phyloP scores from a whole-genome alignment of 2,797 vertebrate species.

The Oryzias dopingdopingensis region DNA sequence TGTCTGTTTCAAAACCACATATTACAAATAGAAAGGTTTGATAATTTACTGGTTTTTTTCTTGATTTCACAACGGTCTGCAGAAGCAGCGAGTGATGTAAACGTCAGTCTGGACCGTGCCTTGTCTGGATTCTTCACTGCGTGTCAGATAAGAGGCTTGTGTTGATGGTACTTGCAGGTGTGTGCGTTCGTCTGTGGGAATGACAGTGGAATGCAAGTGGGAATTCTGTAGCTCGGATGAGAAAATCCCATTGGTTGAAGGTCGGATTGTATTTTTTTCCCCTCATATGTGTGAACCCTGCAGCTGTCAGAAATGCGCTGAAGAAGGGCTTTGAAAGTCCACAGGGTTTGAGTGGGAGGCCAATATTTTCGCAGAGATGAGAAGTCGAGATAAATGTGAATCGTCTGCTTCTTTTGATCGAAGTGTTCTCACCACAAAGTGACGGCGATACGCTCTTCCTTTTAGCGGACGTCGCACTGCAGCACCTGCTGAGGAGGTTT shows the following conservation, averaged over 20 bases:
- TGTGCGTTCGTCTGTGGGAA: slow-evolving; percentile 20
- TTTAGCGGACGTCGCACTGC: too few species aligned
- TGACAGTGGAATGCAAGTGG: slow-evolving; percentile 34
- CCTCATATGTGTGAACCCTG: slow-evolving; percentile 2
- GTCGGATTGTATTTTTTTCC: not conserved
- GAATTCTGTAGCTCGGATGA: slow-evolving; percentile 44
- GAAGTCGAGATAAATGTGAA: too few species aligned
- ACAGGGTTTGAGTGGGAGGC: not conserved
- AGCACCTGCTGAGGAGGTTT: slow-evolving; percentile 13
- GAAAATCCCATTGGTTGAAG: slow-evolving; percentile 36
- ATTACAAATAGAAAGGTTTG: not conserved
- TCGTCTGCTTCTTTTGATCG: not conserved
- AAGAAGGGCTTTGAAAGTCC: slow-evolving; percentile 3
- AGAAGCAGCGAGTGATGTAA: not conserved
- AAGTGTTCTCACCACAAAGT: not conserved
- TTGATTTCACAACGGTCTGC: not conserved
- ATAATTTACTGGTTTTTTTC: not conserved
- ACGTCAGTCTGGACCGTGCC: not conserved
- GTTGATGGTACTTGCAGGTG: slow-evolving; percentile 40
- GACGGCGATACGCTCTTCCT: not conserved
- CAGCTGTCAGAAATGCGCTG: not conserved
- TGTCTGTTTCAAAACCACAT: not conserved
- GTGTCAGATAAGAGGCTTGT: slow-evolving; percentile 4
- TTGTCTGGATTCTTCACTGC: not conserved
- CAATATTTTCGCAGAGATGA: not conserved